Base-by-base conservation (phyloP, 1,140 invertebrate species). In the Asobara japonica region DNA sequence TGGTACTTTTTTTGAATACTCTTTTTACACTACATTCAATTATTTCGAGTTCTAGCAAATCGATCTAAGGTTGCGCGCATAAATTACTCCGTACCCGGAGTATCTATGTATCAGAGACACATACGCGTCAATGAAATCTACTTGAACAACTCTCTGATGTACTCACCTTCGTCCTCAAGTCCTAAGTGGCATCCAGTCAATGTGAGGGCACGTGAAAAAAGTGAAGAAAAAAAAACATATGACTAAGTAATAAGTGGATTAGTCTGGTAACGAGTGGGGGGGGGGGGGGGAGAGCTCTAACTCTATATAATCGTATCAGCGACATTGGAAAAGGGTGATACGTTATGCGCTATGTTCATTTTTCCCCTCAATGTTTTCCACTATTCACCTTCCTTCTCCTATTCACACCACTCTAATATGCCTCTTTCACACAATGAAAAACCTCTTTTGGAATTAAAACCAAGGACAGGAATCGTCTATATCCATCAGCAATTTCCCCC, bases 111-210 rank as follows among this genome's bases (percentile, higher is more conserved):
- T 29, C 25, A 8, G 10, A 16, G 22, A 25, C 29, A 38, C 25
- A 29, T 25, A 33, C 60, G 45, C 61, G 13, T 38, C 69, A 71
- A 51, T 65, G 7, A 13, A 56, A 11, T 62, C n/a, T 3, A 3
- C 13, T 45, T 5, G n/a, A 10, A 62, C n/a, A 56, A 20, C 56
- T 29, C 29, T n/a, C 16, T 33, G 0, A n/a, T 33, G 76, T 45
- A 84, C 86, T 89, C 84, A 91, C 90, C 86, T 91, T 91, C 60
- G 89, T 91, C 82, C 90, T 89, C 73, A 90, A 86, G 83, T 91
- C 90, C 89, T 91, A 85, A 51, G 36, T 56, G 30, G 51, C 30
- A 51, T 68, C 41, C 48, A 30, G 65, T 13, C 8, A 31, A 30
- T 31, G 66, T 82, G 76, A 81, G 77, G 77, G 77, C 81, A 78